These are phyloP conservation scores for Cryptomyrus ogoouensis DNA, from an alignment of 2,113 vertebrate species.

Conservation along the genomic window DNA sequence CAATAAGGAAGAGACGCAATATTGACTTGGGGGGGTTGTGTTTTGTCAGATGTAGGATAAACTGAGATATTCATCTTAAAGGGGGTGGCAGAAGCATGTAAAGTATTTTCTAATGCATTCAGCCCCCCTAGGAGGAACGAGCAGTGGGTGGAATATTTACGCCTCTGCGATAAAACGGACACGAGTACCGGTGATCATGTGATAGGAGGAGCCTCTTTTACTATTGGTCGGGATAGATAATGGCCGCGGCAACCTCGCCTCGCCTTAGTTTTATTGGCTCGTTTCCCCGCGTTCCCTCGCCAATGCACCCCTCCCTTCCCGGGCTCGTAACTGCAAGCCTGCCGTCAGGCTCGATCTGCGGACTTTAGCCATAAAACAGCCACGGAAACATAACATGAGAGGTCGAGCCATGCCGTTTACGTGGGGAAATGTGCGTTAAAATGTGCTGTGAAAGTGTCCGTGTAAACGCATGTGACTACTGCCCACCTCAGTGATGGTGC, in stretches of 20 bases:
- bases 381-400: not conserved
- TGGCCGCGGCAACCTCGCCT: not conserved
- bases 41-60: not conserved
- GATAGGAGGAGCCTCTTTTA: not conserved
- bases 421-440: not conserved
- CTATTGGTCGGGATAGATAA: slow-evolving; percentile 5
- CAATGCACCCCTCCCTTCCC: not conserved
- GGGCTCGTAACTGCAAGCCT: not conserved
- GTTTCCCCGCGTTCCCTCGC: not conserved
- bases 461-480: not conserved
- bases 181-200: slow-evolving; percentile 10
- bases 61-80: not conserved
- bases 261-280: not conserved
- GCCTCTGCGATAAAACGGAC: not conserved
- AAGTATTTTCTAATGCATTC: not conserved
- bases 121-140: not conserved
- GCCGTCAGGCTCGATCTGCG: not conserved
- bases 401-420: not conserved
- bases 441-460: not conserved
- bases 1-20: not conserved
- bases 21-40: not conserved
- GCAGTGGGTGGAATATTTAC: slow-evolving; percentile 13
- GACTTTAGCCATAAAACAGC: not conserved
- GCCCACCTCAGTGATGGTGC: not conserved
- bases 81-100: not conserved